phyloP scores from a whole-genome alignment of 1,140 invertebrate species.

The Cydia fagiglandana region DNA sequence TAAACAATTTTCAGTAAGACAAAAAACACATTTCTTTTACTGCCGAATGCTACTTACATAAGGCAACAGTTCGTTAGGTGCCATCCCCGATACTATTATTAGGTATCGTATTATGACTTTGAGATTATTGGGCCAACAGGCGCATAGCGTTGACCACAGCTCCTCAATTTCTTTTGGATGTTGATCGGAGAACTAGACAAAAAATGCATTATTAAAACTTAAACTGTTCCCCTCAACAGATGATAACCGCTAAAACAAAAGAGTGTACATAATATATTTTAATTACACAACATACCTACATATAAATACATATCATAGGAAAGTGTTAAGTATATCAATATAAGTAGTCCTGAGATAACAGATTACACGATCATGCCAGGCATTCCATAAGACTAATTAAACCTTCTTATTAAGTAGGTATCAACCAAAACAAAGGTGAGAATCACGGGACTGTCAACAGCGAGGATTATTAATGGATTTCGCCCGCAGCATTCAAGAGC shows the following conservation, averaged over 20 bases:
- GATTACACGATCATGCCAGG: not conserved
- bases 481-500: conserved; percentile 13
- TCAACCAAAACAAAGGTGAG: conserved; percentile 17
- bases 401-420: conserved; percentile 16
- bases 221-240: not conserved
- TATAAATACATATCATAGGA: not conserved
- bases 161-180: conserved; percentile 97
- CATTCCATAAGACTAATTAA: conserved; percentile 4
- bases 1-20: conserved; percentile 12
- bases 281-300: not conserved
- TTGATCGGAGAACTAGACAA: conserved; percentile 92
- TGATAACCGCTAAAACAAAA: not conserved
- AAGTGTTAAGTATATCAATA: not conserved
- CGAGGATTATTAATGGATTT: conserved; percentile 25
- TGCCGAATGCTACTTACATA: conserved; percentile 56
- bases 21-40: not conserved
- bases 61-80: conserved; percentile 92
- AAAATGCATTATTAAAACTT: conserved; percentile 37
- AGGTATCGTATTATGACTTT: conserved; percentile 98
- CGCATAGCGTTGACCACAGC: conserved; percentile 96
- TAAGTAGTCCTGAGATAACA: not conserved
- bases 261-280: not conserved
- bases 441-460: conserved; percentile 20
- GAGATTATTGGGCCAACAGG: conserved; percentile 98
- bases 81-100: conserved; percentile 97